These are phyloP conservation scores for Lasiurus borealis DNA, from an alignment of 2,113 vertebrate genomes.

Conservation along the genomic window DNA sequence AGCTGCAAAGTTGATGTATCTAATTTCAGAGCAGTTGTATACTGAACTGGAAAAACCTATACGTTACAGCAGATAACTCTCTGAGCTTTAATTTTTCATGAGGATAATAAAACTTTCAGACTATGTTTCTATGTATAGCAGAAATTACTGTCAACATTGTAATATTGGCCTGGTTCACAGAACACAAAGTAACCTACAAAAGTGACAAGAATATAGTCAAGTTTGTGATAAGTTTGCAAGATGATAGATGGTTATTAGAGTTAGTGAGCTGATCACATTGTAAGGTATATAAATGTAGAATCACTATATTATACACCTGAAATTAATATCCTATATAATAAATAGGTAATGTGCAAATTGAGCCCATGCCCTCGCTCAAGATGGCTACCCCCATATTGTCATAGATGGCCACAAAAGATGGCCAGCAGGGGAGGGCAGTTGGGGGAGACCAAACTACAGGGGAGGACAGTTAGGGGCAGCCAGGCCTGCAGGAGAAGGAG, in stretches of 20 bases:
- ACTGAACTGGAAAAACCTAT: neutral
- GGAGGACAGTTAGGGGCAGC: no score
- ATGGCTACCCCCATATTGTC: no score
- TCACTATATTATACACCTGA: neutral
- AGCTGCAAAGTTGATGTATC: constrained; percentile 33
- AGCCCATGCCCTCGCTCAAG: no score
- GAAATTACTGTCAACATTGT: neutral
- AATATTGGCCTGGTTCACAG: neutral
- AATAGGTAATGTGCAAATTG: no score
- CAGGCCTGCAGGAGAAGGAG: no score
- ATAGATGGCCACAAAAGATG: no score
- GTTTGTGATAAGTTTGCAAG: neutral
- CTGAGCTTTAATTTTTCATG: constrained; percentile 47
- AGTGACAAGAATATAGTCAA: neutral
- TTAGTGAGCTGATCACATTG: neutral
- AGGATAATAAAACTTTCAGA: constrained; percentile 30
- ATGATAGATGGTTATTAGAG: neutral
- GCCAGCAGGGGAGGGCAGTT: no score
- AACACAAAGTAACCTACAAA: neutral
- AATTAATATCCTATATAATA: neutral
- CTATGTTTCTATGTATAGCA: constrained; percentile 4
- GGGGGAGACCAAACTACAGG: no score
- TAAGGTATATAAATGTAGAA: neutral
- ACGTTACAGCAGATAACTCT: neutral
- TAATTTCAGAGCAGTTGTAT: constrained; percentile 54